phyloP scores from a whole-genome alignment of 2,113 vertebrate species.

The Phrynosoma platyrhinos region DNA sequence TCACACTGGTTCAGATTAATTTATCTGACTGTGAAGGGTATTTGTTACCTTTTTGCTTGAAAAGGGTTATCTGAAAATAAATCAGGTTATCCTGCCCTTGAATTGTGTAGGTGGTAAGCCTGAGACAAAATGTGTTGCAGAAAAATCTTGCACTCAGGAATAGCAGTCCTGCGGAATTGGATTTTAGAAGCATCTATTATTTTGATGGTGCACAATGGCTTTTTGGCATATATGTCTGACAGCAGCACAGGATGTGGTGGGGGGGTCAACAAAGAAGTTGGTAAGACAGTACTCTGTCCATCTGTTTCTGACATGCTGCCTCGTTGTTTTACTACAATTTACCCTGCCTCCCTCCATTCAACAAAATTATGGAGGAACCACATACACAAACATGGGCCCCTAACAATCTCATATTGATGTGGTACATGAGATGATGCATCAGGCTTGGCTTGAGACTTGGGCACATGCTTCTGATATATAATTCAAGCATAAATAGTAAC shows the following conservation, averaged over 20 bases:
- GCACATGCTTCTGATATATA: not conserved
- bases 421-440: not conserved
- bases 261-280: not conserved
- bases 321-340: too few relatives aligned
- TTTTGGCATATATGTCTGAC: not conserved
- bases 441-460: too few relatives aligned
- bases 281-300: not conserved
- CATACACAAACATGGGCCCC: not conserved
- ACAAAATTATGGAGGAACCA: too few relatives aligned
- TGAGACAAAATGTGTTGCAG: slow-evolving; percentile 6
- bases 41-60: not conserved
- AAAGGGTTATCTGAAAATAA: slow-evolving; percentile 16
- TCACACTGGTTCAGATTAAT: slow-evolving; percentile 32
- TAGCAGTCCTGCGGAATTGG: not conserved
- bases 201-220: not conserved
- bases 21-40: slow-evolving; percentile 8
- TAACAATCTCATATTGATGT: not conserved
- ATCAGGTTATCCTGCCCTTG: not conserved
- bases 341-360: not conserved
- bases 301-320: not conserved
- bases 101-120: slow-evolving; percentile 11
- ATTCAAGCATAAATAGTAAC: not conserved
- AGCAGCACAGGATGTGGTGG: not conserved
- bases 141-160: not conserved
- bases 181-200: slow-evolving; percentile 6